phyloP scores from a whole-genome alignment of 2,113 vertebrate species.

The Sclerurus mexicanus region DNA sequence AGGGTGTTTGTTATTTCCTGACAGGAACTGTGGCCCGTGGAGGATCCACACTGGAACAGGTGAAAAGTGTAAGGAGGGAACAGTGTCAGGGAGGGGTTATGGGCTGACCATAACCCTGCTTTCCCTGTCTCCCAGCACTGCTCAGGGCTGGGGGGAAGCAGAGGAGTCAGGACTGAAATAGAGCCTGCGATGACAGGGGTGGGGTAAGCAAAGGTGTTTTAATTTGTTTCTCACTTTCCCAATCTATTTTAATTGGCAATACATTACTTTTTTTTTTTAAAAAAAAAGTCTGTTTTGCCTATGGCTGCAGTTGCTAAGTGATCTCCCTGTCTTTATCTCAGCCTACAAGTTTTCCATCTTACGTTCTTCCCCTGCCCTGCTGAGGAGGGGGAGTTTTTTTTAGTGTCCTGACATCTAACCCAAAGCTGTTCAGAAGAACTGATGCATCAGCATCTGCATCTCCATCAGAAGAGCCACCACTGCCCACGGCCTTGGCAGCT shows the following conservation, averaged over 20 bases:
- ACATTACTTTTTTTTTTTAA: not conserved
- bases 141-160: fast-evolving
- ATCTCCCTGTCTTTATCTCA: not conserved
- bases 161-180: not conserved
- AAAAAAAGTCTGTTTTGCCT: not conserved
- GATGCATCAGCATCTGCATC: not conserved
- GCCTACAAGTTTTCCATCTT: not conserved
- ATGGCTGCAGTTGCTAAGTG: not conserved
- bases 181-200: not conserved
- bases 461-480: not conserved
- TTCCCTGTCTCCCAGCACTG: not conserved
- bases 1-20: not conserved
- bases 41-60: not conserved
- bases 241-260: not conserved
- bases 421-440: not conserved
- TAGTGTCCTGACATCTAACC: not conserved
- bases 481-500: not conserved
- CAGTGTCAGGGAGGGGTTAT: not conserved
- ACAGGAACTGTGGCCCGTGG: fast-evolving
- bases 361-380: not conserved
- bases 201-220: not conserved
- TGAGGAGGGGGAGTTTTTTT: not conserved
- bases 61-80: not conserved
- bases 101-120: not conserved
- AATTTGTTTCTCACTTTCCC: not conserved